These are phyloP conservation scores for Cryptus viduatorius DNA, from an alignment of 2,888 invertebrate genomes.

Conservation along the genomic window DNA sequence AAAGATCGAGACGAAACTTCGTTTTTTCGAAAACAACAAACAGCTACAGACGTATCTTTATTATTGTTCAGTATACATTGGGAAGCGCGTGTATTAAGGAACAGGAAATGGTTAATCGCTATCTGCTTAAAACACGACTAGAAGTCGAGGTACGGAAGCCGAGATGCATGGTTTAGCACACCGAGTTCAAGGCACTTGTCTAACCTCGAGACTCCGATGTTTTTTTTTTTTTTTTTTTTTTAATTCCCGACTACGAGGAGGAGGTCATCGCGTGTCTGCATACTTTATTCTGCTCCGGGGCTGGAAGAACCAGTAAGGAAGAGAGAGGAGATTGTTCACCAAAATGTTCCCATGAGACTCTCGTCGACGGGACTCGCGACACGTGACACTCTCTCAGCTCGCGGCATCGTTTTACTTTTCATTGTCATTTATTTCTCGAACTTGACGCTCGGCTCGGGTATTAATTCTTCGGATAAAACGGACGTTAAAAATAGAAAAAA, in stretches of 20 bases:
- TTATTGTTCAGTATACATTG: not conserved
- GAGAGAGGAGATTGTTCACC: not conserved
- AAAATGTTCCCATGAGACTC: not conserved
- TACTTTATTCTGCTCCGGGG: conserved; percentile 41
- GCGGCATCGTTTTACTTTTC: not conserved
- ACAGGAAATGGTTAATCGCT: conserved; percentile 75
- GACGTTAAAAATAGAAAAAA: not conserved
- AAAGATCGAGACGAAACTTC: not conserved
- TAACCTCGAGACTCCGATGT: conserved; percentile 56
- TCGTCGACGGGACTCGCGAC: not conserved
- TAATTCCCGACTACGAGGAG: conserved; percentile 30
- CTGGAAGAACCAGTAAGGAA: conserved; percentile 15
- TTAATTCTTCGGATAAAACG: not conserved
- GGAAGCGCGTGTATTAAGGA: conserved; percentile 61
- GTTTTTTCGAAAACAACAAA: not conserved
- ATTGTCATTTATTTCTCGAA: conserved; percentile 4
- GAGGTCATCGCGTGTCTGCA: conserved; percentile 66
- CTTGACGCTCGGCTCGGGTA: not conserved
- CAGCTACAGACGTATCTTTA: not conserved
- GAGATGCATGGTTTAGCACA: conserved; percentile 76
- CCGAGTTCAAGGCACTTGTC: conserved; percentile 77
- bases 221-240: conserved; percentile 6
- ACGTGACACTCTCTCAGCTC: not conserved
- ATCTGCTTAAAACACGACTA: conserved; percentile 58
- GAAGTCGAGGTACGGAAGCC: conserved; percentile 67